Base-by-base conservation (phyloP, 2,888 invertebrate species). In the Netelia virgata region DNA sequence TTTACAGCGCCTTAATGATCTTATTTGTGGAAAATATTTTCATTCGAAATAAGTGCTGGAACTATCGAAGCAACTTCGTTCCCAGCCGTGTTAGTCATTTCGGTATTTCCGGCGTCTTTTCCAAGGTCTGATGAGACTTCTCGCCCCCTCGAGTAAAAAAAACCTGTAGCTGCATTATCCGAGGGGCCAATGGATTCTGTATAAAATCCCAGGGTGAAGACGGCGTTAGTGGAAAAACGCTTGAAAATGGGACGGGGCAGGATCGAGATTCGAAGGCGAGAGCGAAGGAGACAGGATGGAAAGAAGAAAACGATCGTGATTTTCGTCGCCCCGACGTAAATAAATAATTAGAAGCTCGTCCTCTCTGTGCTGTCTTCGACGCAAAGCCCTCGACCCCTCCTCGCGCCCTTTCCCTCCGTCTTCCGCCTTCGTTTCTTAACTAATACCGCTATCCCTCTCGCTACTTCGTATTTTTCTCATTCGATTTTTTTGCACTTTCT, bases 1-100 rank as follows among this genome's bases (percentile, higher is more conserved):
- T 10, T 66, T 66, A n/a, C 69, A 78, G 59, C 63, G 6, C 47
- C 89, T 90, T 91, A 91, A 92, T 91, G 91, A 91, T 91, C 90
- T 91, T 90, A 91, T 91, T 91, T 90, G 91, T 92, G 55, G 47
- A 50, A 68, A 81, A 77, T 77, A 72, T 83, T 83, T 61, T 68
- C 14, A 80, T 68, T 59, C 43, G 75, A 50, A 57, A 70, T 76
- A 68, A 76, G 59, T 66, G 59, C 61, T 20, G n/a, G 75, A 79
- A 79, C 63, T 70, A 75, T 70, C 64, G 47, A 61, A 69, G 53
- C 59, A 55, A 70, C 18, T 63, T 68, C 9, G 14, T 57, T 53
- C 23, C 14, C 1, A 14, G 18, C 9, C 18, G 47, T 28, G 6
- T 36, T 68, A 18, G 41, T 14, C 14, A 64, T 41, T 75, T 63